A percentile compares a stretch with the other conserved stretches of the same genome.
phyloP scores from a whole-genome alignment of 2,797 vertebrate genomes.

The Dicrostonyx torquatus region DNA sequence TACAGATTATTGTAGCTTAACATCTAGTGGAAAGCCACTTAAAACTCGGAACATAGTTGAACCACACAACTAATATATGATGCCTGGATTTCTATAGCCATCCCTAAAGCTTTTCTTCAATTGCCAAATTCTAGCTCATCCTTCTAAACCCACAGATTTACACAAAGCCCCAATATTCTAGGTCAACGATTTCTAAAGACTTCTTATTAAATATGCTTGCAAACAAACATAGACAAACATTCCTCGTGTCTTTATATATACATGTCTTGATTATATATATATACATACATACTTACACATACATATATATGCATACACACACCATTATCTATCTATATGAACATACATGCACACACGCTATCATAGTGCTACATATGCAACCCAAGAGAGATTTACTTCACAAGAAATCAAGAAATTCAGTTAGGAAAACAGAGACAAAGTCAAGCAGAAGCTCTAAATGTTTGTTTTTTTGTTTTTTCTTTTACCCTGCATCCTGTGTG shows the following conservation, averaged over 20 bases:
- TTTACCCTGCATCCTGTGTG: background rate
- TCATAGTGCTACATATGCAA: background rate
- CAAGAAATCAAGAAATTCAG: constrained; percentile 47
- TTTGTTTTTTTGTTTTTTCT: too few relatives aligned
- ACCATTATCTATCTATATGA: too few relatives aligned
- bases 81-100: background rate
- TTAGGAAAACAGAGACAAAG: background rate
- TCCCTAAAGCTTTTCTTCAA: background rate
- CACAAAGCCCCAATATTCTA: background rate
- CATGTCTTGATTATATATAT: background rate
- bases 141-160: background rate
- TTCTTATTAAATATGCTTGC: background rate
- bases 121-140: background rate
- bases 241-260: background rate
- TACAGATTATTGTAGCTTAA: constrained; percentile 27
- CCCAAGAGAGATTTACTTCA: background rate
- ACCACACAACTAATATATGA: background rate
- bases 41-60: constrained; percentile 15
- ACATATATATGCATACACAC: too few relatives aligned
- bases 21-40: constrained; percentile 12
- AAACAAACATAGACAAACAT: background rate
- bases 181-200: background rate
- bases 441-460: background rate
- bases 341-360: background rate
- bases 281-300: background rate